Base-by-base conservation (phyloP, 2,888 invertebrate genomes). In the Drosophila crucigera region DNA sequence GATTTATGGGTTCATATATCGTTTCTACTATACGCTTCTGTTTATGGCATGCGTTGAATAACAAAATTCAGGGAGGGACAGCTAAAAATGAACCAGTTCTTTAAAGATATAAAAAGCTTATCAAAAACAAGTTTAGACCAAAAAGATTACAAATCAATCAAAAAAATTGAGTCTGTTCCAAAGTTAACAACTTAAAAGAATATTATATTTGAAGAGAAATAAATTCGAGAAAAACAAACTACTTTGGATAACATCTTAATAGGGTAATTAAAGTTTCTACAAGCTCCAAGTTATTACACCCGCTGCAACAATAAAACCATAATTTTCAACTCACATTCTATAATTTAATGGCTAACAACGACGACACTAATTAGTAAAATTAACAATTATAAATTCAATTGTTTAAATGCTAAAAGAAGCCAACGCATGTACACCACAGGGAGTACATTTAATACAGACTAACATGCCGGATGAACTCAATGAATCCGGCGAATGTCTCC, bases 381-480 rank as follows among this genome's bases (percentile, higher is more conserved):
- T 89, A 87, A 90, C 87, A 90, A 89, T 76, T 83, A 80, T 91
- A 90, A 89, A 91, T 90, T 91, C 90, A 90, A 81, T 83, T 80
- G 73, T 71, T 76, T 83, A 77, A 80, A 76, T 66, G 67, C 76
- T 68, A 76, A 70, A 63, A 65, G 68, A 63, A 55, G 39, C 39
- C 22, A 59, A 31, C 25, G 39, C 25, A 33, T 39, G 49, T 35
- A 30, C 56, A 41, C 16, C 31, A 28, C 22, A 7, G 28, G 22
- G n/a, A 19, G 37, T 22, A 22, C 37, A 28, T 37, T 49, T 88
- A 92, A 87, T 91, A 93, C 68, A 93, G 91, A 80, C 90, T 90
- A 77, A 92, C 92, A 63, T 93, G 93, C 68, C 92, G 88, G 47
- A 93, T 90, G 76, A 93, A 93, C 80, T 93, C 93, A n/a, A 93